Conservation (phyloP, 2,113 vertebrate species). For the Turnix velox region DNA sequence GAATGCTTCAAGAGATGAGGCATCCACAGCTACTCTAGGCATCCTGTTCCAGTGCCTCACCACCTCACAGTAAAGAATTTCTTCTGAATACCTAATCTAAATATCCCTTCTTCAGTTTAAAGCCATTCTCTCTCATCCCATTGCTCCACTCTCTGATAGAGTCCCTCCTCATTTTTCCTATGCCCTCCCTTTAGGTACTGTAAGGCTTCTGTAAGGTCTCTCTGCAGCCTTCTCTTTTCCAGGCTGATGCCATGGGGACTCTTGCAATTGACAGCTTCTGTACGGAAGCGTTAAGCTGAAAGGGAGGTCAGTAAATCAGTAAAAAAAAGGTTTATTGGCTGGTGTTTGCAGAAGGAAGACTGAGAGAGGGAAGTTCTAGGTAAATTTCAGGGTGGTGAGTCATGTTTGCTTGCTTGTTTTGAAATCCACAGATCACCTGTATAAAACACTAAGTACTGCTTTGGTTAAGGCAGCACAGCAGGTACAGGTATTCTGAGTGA, state of each 20-base stretch:
- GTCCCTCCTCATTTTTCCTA: too few relatives aligned
- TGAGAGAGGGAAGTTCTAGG: not conserved
- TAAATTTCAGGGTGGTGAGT: not conserved
- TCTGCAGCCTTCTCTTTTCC: too few relatives aligned
- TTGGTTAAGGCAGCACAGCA: not conserved
- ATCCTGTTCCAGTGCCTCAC: too few relatives aligned
- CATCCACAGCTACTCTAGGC: too few relatives aligned
- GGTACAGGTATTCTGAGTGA: not conserved
- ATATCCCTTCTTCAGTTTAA: too few relatives aligned
- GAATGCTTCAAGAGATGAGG: too few relatives aligned
- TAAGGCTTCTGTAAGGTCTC: too few relatives aligned
- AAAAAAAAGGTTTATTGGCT: not conserved
- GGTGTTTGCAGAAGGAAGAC: not conserved
- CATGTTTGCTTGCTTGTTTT: not conserved
- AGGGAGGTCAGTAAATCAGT: not conserved
- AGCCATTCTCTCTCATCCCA: too few relatives aligned
- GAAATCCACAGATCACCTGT: not conserved
- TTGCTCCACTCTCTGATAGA: too few relatives aligned
- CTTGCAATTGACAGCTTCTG: not conserved
- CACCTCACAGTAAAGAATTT: too few relatives aligned
- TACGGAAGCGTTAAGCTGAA: not conserved
- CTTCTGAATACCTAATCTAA: too few relatives aligned
- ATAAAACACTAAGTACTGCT: not conserved
- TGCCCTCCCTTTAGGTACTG: too few relatives aligned
- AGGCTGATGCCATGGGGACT: not conserved